A percentile compares a stretch with the other conserved stretches of the same genome.
These are phyloP conservation scores for Tenthredo notha DNA, from an alignment of 2,888 invertebrate genomes.

Conservation along the genomic window DNA sequence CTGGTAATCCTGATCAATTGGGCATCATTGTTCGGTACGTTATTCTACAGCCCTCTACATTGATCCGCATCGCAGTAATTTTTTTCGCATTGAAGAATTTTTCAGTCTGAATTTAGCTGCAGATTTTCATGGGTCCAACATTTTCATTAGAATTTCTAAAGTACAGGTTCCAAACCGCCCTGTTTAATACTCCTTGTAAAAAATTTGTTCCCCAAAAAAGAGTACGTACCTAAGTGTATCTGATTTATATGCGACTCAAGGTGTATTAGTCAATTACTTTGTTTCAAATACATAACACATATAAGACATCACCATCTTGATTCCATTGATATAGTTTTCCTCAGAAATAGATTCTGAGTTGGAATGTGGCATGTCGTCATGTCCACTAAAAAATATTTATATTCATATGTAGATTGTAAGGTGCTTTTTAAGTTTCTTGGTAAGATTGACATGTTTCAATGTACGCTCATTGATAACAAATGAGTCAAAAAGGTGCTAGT, in stretches of 20 bases:
- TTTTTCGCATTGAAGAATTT: background rate
- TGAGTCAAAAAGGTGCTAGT: background rate
- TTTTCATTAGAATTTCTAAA: background rate
- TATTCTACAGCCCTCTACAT: background rate
- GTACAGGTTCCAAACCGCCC: background rate
- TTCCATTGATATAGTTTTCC: slow-evolving; percentile 59
- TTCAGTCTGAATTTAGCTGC: background rate
- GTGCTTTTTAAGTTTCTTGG: background rate
- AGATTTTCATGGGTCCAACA: background rate
- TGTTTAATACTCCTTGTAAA: background rate
- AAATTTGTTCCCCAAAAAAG: background rate
- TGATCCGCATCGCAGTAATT: background rate
- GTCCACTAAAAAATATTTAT: slow-evolving; percentile 59
- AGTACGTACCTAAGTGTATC: background rate
- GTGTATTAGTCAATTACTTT: slow-evolving; percentile 22
- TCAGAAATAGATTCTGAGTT: slow-evolving; percentile 62
- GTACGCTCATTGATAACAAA: background rate
- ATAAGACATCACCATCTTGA: slow-evolving; percentile 64
- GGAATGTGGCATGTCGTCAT: slow-evolving; percentile 51
- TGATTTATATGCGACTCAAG: background rate
- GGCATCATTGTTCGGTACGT: slow-evolving; percentile 75
- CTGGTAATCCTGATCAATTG: slow-evolving; percentile 75
- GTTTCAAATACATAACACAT: slow-evolving; percentile 64
- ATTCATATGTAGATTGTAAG: background rate
- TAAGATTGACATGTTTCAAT: background rate